Evolutionary conservation across 2,888 invertebrate species (phyloP).

Genomic region (Torymus auratus): DNA sequence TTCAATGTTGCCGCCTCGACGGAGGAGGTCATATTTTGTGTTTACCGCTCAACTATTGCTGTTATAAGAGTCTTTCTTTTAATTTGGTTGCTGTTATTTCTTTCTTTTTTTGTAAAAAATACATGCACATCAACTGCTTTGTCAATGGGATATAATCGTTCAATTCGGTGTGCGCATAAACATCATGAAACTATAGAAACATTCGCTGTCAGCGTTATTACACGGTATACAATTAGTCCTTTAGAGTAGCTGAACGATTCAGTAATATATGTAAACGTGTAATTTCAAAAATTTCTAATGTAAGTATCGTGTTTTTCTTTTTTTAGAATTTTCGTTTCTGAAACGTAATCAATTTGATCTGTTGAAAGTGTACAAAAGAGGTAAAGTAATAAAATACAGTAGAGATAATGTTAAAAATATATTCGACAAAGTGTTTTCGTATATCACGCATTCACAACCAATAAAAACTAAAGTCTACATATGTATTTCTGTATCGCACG

Average conservation of each 20-base stretch:
- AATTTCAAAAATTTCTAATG: constrained; percentile 3
- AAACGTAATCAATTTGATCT: background rate
- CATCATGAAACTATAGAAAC: constrained; percentile 2
- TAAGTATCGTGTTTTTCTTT: too few species aligned
- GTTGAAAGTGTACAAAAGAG: too few species aligned
- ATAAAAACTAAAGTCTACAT: too few species aligned
- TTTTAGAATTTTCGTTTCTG: constrained; percentile 19
- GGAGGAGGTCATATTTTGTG: background rate
- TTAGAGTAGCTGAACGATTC: too few species aligned
- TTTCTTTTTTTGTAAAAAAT: constrained; percentile 18
- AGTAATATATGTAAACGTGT: background rate
- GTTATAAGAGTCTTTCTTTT: constrained; percentile 2
- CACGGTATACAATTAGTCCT: background rate
- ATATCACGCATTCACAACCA: too few species aligned
- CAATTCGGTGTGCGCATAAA: constrained; percentile 18
- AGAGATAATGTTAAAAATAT: too few species aligned
- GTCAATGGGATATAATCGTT: constrained; percentile 7
- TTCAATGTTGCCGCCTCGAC: background rate
- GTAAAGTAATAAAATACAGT: too few species aligned
- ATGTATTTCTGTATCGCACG: too few species aligned
- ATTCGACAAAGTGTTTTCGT: too few species aligned
- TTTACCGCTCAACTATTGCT: constrained; percentile 14
- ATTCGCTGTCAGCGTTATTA: constrained; percentile 1
- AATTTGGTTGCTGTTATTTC: too few species aligned
- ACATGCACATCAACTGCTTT: background rate